Evolutionary conservation across 1,140 invertebrate species (phyloP).

Genomic region (Trachymyrmex septentrionalis): DNA sequence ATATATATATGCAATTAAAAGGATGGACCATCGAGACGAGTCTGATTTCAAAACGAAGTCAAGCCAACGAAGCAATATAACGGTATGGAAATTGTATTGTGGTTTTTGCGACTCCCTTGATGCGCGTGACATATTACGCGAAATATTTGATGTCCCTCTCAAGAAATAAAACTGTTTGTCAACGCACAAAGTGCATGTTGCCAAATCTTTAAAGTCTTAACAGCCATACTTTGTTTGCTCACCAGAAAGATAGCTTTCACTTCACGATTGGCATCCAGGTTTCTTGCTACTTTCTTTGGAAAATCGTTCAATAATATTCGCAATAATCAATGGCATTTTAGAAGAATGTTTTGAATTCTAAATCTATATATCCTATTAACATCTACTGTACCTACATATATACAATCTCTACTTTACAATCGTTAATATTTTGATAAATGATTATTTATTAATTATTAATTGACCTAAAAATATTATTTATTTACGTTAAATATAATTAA

Average conservation of each 20-base stretch:
- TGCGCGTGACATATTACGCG: neutral
- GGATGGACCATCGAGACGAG: too few species aligned
- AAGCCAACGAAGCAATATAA: constrained; percentile 6
- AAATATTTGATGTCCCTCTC: neutral
- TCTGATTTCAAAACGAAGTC: constrained; percentile 6
- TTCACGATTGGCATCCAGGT: neutral
- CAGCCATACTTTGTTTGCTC: neutral
- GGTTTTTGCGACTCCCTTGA: neutral
- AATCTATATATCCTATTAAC: neutral
- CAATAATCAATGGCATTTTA: neutral
- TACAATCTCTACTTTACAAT: neutral
- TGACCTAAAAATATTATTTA: neutral
- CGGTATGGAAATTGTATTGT: constrained; percentile 7
- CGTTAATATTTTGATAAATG: neutral
- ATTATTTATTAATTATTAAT: neutral
- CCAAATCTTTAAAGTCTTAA: constrained; percentile 33
- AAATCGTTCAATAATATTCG: constrained; percentile 24
- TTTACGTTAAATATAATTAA: neutral
- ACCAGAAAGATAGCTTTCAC: constrained; percentile 34
- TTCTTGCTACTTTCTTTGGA: constrained; percentile 27
- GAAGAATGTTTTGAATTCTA: too few species aligned
- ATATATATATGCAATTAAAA: constrained; percentile 48
- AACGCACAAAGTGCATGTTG: neutral
- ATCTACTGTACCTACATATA: neutral
- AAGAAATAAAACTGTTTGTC: neutral